These are phyloP conservation scores for Ceratina australensis DNA, from an alignment of 1,140 invertebrate genomes.

Conservation along the genomic window DNA sequence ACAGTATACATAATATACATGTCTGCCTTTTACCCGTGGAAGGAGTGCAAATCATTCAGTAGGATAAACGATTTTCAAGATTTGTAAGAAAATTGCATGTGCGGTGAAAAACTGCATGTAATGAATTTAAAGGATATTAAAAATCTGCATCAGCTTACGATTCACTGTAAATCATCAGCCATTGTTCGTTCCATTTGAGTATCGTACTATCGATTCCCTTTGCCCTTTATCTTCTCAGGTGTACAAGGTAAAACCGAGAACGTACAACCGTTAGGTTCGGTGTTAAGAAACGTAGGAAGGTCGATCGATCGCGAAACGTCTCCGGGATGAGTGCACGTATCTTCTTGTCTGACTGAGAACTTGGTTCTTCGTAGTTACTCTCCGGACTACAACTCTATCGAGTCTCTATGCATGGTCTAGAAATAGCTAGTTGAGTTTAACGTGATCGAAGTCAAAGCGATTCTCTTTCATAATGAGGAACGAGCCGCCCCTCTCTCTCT, in stretches of 20 bases:
- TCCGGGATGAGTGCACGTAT: slow-evolving; percentile 20
- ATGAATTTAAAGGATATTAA: too few species aligned
- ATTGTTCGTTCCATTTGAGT: neutral
- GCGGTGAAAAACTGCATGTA: too few species aligned
- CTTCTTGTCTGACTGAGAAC: neutral
- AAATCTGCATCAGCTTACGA: too few species aligned
- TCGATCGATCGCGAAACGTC: slow-evolving; percentile 48
- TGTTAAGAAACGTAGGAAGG: slow-evolving; percentile 31
- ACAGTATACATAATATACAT: neutral
- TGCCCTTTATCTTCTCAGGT: slow-evolving; percentile 25
- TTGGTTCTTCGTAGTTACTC: neutral
- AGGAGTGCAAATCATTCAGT: too few species aligned
- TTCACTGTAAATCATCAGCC: too few species aligned
- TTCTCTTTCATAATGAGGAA: neutral
- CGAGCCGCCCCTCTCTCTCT: neutral
- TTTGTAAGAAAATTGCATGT: too few species aligned
- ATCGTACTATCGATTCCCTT: neutral
- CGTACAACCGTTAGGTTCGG: neutral
- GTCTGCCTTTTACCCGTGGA: neutral
- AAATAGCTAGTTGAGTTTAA: slow-evolving; percentile 3
- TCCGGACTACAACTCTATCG: neutral
- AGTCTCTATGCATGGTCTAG: neutral
- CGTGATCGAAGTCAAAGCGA: neutral
- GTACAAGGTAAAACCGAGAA: slow-evolving; percentile 45
- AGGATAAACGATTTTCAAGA: too few species aligned